Evolutionary conservation across 2,113 vertebrate species (phyloP).

Genomic region (Ameiurus melas): DNA sequence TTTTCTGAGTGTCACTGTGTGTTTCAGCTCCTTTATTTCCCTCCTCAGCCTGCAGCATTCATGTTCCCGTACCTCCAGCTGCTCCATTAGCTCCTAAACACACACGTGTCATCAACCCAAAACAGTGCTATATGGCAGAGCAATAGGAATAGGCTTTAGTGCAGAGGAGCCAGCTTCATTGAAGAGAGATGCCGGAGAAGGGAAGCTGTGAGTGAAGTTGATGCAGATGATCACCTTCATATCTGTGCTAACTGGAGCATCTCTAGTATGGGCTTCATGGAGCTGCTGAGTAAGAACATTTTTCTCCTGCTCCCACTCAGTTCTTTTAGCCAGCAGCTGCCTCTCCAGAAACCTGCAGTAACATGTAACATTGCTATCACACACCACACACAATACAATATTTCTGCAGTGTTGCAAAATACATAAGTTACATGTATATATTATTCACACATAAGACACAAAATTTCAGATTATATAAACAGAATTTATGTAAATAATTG

Average conservation of each 20-base stretch:
- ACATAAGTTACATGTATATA: background rate
- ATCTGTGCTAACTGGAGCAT: conserved; percentile 31
- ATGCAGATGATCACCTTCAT: conserved; percentile 57
- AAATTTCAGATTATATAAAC: background rate
- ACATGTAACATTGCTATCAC: background rate
- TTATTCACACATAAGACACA: background rate
- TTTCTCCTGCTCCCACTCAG: conserved; percentile 66
- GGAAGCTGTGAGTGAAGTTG: background rate
- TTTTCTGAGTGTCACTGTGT: conserved; percentile 63
- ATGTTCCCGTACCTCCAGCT: conserved; percentile 69
- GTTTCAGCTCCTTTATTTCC: conserved; percentile 68
- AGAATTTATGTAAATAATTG: background rate
- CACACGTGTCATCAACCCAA: conserved; percentile 13
- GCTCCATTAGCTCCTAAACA: conserved; percentile 67
- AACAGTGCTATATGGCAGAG: background rate
- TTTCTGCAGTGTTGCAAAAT: background rate
- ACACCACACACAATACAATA: background rate
- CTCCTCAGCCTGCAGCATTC: conserved; percentile 67
- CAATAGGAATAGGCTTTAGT: background rate
- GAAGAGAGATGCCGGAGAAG: background rate
- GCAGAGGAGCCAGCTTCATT: background rate
- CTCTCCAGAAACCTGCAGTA: conserved; percentile 71
- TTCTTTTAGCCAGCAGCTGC: conserved; percentile 69
- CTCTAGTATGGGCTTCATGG: conserved; percentile 40
- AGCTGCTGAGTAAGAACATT: conserved; percentile 58